Evolutionary conservation across 2,888 invertebrate genomes (phyloP).

Genomic region (Diaprepes abbreviatus): DNA sequence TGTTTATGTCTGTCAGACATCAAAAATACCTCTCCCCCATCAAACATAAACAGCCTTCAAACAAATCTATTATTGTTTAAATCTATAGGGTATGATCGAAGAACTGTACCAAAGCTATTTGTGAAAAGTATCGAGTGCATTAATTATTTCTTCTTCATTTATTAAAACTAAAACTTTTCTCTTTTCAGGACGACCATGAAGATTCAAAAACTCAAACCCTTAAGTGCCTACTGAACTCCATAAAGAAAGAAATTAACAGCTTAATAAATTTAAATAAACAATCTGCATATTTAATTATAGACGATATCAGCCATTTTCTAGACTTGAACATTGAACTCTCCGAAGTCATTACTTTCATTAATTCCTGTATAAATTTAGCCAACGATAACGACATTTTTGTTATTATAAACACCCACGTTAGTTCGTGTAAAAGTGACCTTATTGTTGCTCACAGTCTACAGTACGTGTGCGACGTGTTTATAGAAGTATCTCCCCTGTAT

Average conservation of each 20-base stretch:
- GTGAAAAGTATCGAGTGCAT: too few relatives aligned
- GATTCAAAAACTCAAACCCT: slow-evolving; percentile 55
- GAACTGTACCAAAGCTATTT: too few relatives aligned
- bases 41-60: too few relatives aligned
- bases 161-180: slow-evolving; percentile 3
- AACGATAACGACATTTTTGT: slow-evolving; percentile 66
- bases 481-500: slow-evolving; percentile 76
- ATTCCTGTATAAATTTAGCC: slow-evolving; percentile 67
- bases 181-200: slow-evolving; percentile 22
- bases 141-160: too few relatives aligned
- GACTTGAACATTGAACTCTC: slow-evolving; percentile 73
- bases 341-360: slow-evolving; percentile 71
- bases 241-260: slow-evolving; percentile 51
- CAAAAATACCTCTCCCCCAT: too few relatives aligned
- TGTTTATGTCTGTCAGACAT: too few relatives aligned
- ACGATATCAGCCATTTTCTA: slow-evolving; percentile 80
- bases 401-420: slow-evolving; percentile 73
- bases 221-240: slow-evolving; percentile 70
- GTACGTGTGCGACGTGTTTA: slow-evolving; percentile 75
- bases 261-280: slow-evolving; percentile 46
- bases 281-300: slow-evolving; percentile 72
- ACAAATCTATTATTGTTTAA: too few relatives aligned
- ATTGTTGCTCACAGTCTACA: slow-evolving; percentile 74
- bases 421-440: slow-evolving; percentile 71
- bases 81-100: too few relatives aligned